Evolutionary conservation across 2,888 invertebrate genomes (phyloP).

Genomic region (Hydrotaea diabolus): DNA sequence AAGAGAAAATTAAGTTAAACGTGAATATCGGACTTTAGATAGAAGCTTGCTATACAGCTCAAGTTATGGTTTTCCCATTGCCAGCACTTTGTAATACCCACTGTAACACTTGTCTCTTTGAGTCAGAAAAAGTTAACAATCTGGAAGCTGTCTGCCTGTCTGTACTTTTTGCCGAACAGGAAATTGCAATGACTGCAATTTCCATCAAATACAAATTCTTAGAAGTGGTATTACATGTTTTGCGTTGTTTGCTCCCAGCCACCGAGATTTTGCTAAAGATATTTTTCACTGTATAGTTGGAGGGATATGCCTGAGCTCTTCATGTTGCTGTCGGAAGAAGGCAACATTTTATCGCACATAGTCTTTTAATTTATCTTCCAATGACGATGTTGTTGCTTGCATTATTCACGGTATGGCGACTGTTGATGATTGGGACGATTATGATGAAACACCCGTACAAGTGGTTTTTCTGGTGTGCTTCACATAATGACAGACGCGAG

Average conservation of each 20-base stretch:
- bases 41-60: too few species aligned
- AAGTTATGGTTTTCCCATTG: neutral
- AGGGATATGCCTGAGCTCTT: neutral
- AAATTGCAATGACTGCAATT: slow-evolving; percentile 46
- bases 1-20: too few species aligned
- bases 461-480: neutral
- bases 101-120: neutral
- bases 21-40: too few species aligned
- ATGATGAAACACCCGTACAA: neutral
- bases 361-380: slow-evolving; percentile 17
- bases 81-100: neutral
- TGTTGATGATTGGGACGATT: neutral
- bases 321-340: neutral
- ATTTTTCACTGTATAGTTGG: neutral
- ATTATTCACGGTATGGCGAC: neutral
- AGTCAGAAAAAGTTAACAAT: neutral
- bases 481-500: neutral
- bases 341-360: slow-evolving; percentile 19
- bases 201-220: slow-evolving; percentile 27
- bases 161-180: neutral
- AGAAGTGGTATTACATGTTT: slow-evolving; percentile 15
- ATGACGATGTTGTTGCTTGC: neutral
- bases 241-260: neutral
- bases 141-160: neutral
- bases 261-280: slow-evolving; percentile 6